A percentile compares a stretch with the other conserved stretches of the same genome.
Evolutionary conservation across 2,797 vertebrate species (phyloP).

Genomic region (Dromococcyx pavoninus): DNA sequence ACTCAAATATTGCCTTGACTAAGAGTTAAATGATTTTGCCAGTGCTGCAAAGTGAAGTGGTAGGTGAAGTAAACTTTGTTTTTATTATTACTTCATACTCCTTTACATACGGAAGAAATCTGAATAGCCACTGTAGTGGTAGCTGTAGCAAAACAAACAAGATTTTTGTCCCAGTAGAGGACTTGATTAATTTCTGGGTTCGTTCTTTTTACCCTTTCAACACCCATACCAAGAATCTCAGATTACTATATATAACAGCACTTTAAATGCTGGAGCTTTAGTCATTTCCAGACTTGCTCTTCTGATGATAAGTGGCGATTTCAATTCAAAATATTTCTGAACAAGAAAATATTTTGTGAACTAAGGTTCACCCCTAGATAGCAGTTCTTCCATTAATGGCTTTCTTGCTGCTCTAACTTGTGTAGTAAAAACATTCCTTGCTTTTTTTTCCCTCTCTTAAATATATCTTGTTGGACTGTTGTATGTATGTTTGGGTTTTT

Average conservation of each 20-base stretch:
- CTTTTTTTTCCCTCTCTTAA: neutral
- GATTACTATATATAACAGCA: neutral
- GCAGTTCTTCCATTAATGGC: neutral
- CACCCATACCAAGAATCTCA: neutral
- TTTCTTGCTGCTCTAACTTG: neutral
- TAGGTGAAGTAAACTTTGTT: neutral
- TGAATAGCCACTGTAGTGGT: neutral
- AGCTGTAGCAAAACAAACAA: neutral
- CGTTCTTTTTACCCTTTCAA: neutral
- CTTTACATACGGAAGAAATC: neutral
- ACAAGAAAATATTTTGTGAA: neutral
- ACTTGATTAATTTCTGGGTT: neutral
- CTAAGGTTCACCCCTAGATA: neutral
- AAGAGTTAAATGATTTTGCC: neutral
- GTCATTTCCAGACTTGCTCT: neutral
- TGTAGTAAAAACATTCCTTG: neutral
- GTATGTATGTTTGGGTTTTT: neutral
- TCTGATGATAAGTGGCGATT: neutral
- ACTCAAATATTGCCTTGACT: neutral
- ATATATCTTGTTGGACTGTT: neutral
- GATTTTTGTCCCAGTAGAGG: neutral
- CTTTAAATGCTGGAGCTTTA: neutral
- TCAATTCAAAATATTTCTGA: neutral
- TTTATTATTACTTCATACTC: neutral
- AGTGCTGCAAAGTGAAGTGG: neutral